Evolutionary conservation across 2,113 vertebrate species (phyloP), one percentile per base, ranked within the genome.

Genomic region (Trinectes maculatus): DNA sequence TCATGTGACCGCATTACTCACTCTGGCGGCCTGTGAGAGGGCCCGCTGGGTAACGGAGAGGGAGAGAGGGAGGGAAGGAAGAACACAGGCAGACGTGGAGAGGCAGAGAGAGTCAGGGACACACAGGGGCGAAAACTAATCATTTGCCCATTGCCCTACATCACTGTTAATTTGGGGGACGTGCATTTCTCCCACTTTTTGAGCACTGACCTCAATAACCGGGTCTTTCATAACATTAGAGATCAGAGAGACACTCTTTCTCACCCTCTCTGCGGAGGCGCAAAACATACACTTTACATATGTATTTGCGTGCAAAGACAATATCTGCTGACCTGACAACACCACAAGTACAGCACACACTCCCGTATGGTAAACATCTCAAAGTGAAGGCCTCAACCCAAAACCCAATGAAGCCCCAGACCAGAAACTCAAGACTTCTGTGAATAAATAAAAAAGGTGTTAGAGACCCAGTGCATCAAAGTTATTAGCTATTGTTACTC

Each of bases 1-100:
- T 90, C 90, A 93, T 90, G 90, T 93, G 90, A 91, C 90, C 64
- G 10, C 77, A 90, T 91, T 89, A 91, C 76, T 87, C 86, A 87
- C 78, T 83, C 70, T 69, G 79, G 75, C 56, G 60, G 82, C 71
- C 87, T 70, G 72, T 80, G 68, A 90, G 85, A 74, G 72, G 68
- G 63, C 40, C 43, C 24, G 44, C 46, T 40, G 25, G 75, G 63
- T 46, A 76, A 66, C 53, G 62, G 75, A 82, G 48, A 69, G 74
- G 22, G 43, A 70, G 58, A 10, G 26, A 61, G 58, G n/a, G 71
- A 58, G 42, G 31, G 56, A 64, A 42, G 31, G 43, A 66, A 58
- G 34, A 42, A 54, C 8, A 59, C 47, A 59, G 63, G 47, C 29
- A 54, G 12, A 47, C 54, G 42, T 15, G 44, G 69, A 72, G 62